A percentile compares a stretch with the other conserved stretches of the same genome.
phyloP scores from a whole-genome alignment of 1,140 invertebrate genomes.

The Gryon sp. region DNA sequence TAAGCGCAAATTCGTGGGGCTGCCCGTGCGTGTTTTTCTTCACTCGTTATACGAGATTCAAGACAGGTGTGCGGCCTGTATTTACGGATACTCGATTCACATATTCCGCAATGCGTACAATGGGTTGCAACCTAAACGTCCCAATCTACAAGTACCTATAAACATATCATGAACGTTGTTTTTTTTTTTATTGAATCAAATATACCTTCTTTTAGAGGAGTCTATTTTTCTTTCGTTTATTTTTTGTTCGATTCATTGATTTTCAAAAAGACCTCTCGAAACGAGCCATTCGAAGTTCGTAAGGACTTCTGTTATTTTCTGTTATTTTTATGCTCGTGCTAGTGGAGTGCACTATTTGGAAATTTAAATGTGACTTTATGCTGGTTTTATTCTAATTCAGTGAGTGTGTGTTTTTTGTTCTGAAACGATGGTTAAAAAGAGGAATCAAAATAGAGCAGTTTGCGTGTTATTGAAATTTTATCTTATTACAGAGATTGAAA shows the following conservation, averaged over 20 bases:
- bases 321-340: neutral
- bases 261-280: slow-evolving; percentile 1
- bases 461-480: slow-evolving; percentile 14
- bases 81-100: slow-evolving; percentile 50
- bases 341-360: slow-evolving; percentile 4
- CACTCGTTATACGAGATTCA: slow-evolving; percentile 50
- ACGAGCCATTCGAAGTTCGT: neutral
- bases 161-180: no score
- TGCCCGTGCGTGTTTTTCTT: slow-evolving; percentile 51
- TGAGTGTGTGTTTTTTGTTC: neutral
- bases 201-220: no score
- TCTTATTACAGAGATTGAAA: no score
- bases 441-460: slow-evolving; percentile 5
- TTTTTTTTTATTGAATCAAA: no score
- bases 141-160: slow-evolving; percentile 16
- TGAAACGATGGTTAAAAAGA: neutral
- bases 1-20: slow-evolving; percentile 48
- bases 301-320: slow-evolving; percentile 5
- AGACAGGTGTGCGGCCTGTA: slow-evolving; percentile 52
- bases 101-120: slow-evolving; percentile 36
- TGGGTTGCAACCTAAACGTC: slow-evolving; percentile 2
- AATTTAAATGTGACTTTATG: slow-evolving; percentile 12
- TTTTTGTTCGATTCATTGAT: slow-evolving; percentile 8
- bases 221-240: no score
- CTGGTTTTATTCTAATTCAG: slow-evolving; percentile 6